phyloP scores from a whole-genome alignment of 2,113 vertebrate genomes.

The Equus przewalskii region DNA sequence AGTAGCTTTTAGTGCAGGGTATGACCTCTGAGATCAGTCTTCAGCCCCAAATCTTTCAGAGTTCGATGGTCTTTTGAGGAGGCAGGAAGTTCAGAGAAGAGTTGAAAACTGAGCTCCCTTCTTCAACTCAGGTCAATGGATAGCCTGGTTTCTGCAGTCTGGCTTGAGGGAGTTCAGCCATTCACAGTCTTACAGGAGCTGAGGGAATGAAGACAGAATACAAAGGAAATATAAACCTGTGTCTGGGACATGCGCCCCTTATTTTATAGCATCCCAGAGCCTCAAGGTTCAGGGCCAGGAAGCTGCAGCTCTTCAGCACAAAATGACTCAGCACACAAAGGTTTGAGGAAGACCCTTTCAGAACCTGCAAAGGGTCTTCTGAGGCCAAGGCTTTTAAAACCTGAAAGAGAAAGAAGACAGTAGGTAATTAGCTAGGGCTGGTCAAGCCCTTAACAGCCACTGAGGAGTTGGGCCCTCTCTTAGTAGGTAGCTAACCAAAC shows the following conservation, averaged over 20 bases:
- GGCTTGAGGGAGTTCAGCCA: constrained; percentile 37
- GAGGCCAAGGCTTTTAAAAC: constrained; percentile 78
- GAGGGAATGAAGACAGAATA: constrained; percentile 51
- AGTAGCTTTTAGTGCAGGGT: neutral
- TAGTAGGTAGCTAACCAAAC: neutral
- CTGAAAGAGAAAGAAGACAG: constrained; percentile 83
- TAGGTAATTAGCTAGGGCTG: constrained; percentile 49
- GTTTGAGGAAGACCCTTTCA: constrained; percentile 71
- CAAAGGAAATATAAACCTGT: constrained; percentile 65
- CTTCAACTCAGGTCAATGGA: constrained; percentile 24
- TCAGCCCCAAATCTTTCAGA: constrained; percentile 39
- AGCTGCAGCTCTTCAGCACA: constrained; percentile 82
- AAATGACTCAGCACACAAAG: constrained; percentile 63
- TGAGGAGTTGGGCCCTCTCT: neutral
- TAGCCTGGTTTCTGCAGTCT: constrained; percentile 56
- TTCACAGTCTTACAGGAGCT: constrained; percentile 63
- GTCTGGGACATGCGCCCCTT: constrained; percentile 57
- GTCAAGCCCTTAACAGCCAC: constrained; percentile 25
- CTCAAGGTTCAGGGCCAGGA: constrained; percentile 54
- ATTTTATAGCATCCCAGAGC: constrained; percentile 57
- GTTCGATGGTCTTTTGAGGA: neutral
- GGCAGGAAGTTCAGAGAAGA: constrained; percentile 32
- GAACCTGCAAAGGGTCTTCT: constrained; percentile 68
- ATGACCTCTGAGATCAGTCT: constrained; percentile 3
- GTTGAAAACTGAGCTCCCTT: constrained; percentile 43